Base-by-base conservation (phyloP, 2,888 invertebrate species). In the Drosophila picticornis region DNA sequence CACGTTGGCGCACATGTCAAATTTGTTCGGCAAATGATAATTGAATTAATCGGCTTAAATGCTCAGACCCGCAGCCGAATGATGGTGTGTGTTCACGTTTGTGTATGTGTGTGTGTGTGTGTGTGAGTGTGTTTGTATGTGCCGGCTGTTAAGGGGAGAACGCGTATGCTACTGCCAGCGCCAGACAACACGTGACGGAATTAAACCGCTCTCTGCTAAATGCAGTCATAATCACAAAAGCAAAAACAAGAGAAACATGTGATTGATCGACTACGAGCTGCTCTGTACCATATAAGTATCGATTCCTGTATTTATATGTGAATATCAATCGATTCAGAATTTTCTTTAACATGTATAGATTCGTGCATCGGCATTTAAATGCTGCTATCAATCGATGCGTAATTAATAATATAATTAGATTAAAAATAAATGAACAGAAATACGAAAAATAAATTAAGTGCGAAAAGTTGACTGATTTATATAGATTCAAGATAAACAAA, bases 41-140 rank as follows among this genome's bases (percentile, higher is more conserved):
- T 91, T 91, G 87, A 83, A 80, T 82, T 91, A 91, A 91, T 90
- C 91, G 90, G 92, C 90, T 91, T 91, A 91, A 91, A 81, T 62
- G 65, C 61, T 72, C 77, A 84, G 77, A 72, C 75, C 31, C 62
- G 40, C 29, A 65, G 36, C n/a, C 73, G n/a, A 72, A 61, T 57
- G 67, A 51, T 62, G 61, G n/a, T 34, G 11, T 52, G 56, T 56
- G 27, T 50, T 27, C 29, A 40, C 31, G 11, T 43, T 38, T 32
- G 10, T 10, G 57, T 31, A 19, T 27, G 43, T 27, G 52, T 43
- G 19, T 22, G 22, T 34, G 43, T 31, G 29, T 38, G n/a, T n/a
- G 55, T 13, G 56, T 29, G 19, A n/a, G 43, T 46, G 13, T n/a
- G 22, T 36, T 36, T 32, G 31, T 40, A 13, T 19, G 56, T 19